Evolutionary conservation across 2,797 vertebrate species (phyloP).

Genomic region (Labroides dimidiatus): DNA sequence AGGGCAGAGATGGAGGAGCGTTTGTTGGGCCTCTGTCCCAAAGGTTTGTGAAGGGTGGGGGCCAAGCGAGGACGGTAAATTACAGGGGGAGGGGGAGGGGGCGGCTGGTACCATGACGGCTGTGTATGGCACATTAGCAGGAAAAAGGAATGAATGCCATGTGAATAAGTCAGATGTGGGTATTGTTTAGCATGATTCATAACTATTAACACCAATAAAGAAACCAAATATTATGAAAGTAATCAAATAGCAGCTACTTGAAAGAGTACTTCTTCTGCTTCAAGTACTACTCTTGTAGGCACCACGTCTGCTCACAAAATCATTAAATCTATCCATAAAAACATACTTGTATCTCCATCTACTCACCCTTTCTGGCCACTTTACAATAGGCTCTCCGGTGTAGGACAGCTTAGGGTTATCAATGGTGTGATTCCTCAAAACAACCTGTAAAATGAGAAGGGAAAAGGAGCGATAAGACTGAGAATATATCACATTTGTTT

Average conservation of each 20-base stretch:
- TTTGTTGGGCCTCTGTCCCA: conserved; percentile 64
- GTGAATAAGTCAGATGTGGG: background rate
- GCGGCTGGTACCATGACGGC: conserved; percentile 86
- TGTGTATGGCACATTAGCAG: conserved; percentile 37
- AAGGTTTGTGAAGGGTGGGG: conserved; percentile 44
- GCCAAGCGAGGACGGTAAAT: conserved; percentile 79
- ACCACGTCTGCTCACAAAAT: background rate
- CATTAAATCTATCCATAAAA: background rate
- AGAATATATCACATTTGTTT: background rate
- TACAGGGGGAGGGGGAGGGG: conserved; percentile 48
- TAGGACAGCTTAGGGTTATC: conserved; percentile 91
- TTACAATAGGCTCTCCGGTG: conserved; percentile 95
- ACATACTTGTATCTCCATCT: background rate
- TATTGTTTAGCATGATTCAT: no score
- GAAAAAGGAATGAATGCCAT: background rate
- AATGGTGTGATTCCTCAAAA: conserved; percentile 87
- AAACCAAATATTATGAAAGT: no score
- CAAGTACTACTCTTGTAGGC: no score
- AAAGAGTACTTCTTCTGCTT: no score
- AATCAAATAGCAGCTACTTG: no score
- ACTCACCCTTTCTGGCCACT: conserved; percentile 93
- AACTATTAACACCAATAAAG: no score
- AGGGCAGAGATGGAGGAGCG: conserved; percentile 76
- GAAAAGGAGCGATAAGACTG: background rate
- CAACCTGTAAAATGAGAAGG: conserved; percentile 73